Base-by-base conservation (phyloP, 2,113 vertebrate species). In the Callionymus lyra region DNA sequence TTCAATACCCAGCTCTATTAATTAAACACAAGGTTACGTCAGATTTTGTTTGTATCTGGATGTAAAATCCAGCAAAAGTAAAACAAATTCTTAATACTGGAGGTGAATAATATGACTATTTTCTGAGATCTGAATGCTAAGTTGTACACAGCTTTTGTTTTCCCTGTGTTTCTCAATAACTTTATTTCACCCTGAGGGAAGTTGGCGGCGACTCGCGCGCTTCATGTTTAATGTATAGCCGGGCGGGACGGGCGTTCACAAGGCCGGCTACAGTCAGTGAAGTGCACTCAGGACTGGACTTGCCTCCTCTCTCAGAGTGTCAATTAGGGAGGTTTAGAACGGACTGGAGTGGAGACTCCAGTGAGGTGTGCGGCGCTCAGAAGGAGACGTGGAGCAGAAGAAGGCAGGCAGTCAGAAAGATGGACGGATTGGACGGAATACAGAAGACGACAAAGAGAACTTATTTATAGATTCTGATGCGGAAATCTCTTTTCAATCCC, bases 311-410 rank as follows among this genome's bases (percentile, higher is more conserved):
- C 67, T 41, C 65, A 63, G 50, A 65, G 69, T 68, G 68, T 77
- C 74, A 77, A 73, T 77, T 80, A 75, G 67, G 59, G 50, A 63
- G 65, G 60, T 68, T 75, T 75, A 68, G 68, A 66, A 77, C 72
- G 62, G 69, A 50, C 67, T 76, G 50, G 64, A 71, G 69, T 69
- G 64, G 59, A 71, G 76, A 59, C 67, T 65, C 59, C 64, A 68
- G 66, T 53, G 66, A 65, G 72, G 56, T 71, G 56, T 66, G 52
- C 65, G 70, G 53, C 61, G 56, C 48, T 38, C 65, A 50, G 65
- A 56, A 57, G 57, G 57, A 70, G 41, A 53, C 41, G 14, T 45
- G 50, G 41, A 56, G 44, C 11, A 1, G 18, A 16, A n/a, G 46
- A 53, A 45, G 53, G 40, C 15, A 17, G 43, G 16, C 38, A 17